Evolutionary conservation across 2,888 invertebrate genomes (phyloP).

Genomic region (Cerastis leucographa): DNA sequence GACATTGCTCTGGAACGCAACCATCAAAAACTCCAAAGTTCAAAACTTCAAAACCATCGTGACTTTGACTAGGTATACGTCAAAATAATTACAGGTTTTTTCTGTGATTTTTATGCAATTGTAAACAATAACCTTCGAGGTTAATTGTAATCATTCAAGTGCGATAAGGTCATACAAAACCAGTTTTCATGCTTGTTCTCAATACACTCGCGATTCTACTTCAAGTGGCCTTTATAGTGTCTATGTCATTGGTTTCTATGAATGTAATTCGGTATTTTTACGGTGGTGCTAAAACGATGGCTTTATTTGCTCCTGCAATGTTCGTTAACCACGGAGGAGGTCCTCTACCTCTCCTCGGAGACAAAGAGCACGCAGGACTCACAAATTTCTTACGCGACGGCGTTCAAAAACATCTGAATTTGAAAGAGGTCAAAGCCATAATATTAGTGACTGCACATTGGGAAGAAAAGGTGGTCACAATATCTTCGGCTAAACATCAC

Average conservation of each 20-base stretch:
- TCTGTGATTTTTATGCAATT: constrained; percentile 2
- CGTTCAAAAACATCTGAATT: constrained; percentile 82
- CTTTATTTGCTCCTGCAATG: constrained; percentile 83
- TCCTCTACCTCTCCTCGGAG: constrained; percentile 85
- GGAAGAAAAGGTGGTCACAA: constrained; percentile 84
- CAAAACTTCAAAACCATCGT: constrained; percentile 25
- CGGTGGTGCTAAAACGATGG: constrained; percentile 80
- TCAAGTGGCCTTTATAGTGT: constrained; percentile 84
- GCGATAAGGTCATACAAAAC: constrained; percentile 59
- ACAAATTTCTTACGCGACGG: constrained; percentile 84
- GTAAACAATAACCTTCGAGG: constrained; percentile 55
- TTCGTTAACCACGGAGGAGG: constrained; percentile 89
- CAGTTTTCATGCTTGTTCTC: constrained; percentile 84
- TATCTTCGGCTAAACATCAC: constrained; percentile 85
- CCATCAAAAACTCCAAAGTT: background rate
- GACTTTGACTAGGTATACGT: constrained; percentile 43
- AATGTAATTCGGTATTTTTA: constrained; percentile 84
- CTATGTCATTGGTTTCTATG: constrained; percentile 86
- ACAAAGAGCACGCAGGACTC: constrained; percentile 82
- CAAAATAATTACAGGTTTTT: constrained; percentile 32
- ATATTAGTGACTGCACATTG: constrained; percentile 88
- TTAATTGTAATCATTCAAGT: constrained; percentile 64
- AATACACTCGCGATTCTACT: constrained; percentile 84
- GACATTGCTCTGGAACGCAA: constrained; percentile 33
- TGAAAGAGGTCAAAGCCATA: constrained; percentile 84